These are phyloP conservation scores for Spilogale gracilis DNA, from an alignment of 2,113 vertebrate species.

Conservation along the genomic window DNA sequence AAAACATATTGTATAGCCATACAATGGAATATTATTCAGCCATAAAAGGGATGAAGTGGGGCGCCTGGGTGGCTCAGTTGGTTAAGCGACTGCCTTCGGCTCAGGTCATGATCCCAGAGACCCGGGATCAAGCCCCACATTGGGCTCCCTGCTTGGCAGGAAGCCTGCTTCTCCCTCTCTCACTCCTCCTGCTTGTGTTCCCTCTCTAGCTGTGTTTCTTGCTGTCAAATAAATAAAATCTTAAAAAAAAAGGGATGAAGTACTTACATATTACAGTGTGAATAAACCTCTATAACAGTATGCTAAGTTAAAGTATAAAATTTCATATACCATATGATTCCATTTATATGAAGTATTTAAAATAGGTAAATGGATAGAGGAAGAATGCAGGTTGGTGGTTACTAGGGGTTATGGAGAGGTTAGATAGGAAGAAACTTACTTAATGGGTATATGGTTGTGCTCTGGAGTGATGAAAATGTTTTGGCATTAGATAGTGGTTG, in stretches of 20 bases:
- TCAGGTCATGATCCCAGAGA: too few relatives aligned
- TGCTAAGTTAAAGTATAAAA: constrained; percentile 19
- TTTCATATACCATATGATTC: background rate
- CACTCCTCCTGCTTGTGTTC: too few relatives aligned
- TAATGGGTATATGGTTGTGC: constrained; percentile 16
- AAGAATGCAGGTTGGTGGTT: background rate
- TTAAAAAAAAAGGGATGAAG: background rate
- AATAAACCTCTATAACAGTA: background rate
- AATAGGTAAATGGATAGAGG: constrained; percentile 31
- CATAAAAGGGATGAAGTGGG: background rate
- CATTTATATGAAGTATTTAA: constrained; percentile 27
- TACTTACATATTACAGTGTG: background rate
- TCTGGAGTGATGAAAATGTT: constrained; percentile 49
- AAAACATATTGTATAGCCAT: background rate
- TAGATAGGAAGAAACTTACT: background rate
- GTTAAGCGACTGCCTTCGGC: too few relatives aligned
- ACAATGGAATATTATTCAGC: constrained; percentile 10
- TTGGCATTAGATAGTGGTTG: background rate
- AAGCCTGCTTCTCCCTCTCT: too few relatives aligned
- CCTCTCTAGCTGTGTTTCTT: too few relatives aligned
- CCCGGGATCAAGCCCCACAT: too few relatives aligned
- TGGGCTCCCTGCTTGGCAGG: too few relatives aligned
- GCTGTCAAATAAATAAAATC: too few relatives aligned
- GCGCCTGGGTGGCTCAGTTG: too few relatives aligned
- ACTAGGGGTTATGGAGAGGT: background rate